phyloP scores from a whole-genome alignment of 2,888 invertebrate species.

The Bursaphelenchus okinawaensis region DNA sequence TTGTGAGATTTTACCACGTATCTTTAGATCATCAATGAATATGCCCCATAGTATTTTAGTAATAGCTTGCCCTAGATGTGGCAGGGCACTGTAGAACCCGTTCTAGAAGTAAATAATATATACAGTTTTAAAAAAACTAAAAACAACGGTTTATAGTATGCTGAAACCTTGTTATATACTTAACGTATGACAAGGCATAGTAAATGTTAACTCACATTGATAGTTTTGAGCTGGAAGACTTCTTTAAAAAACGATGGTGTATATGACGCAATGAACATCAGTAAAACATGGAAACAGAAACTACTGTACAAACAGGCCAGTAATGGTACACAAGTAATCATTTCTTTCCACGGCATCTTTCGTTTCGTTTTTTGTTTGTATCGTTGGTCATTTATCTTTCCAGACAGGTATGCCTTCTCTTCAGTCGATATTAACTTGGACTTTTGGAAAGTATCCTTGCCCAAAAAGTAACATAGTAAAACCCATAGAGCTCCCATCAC shows the following conservation, averaged over 20 bases:
- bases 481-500: constrained; percentile 32
- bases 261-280: constrained; percentile 37
- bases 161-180: not conserved
- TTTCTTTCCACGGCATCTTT: constrained; percentile 23
- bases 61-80: constrained; percentile 33
- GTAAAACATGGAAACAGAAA: constrained; percentile 34
- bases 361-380: constrained; percentile 7
- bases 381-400: constrained; percentile 12
- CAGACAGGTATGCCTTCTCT: constrained; percentile 31
- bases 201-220: constrained; percentile 22
- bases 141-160: not conserved
- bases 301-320: constrained; percentile 26
- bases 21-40: constrained; percentile 35
- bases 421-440: constrained; percentile 33
- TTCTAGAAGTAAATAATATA: constrained; percentile 29
- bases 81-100: constrained; percentile 39
- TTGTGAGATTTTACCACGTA: constrained; percentile 24
- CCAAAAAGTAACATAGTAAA: constrained; percentile 31
- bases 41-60: constrained; percentile 40
- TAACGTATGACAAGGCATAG: not conserved
- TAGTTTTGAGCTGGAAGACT: constrained; percentile 36
- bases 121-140: too few species aligned
- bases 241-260: constrained; percentile 46
- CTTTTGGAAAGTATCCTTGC: constrained; percentile 35
- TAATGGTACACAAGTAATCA: constrained; percentile 19